These are phyloP conservation scores for Irena cyanogastra DNA, from an alignment of 2,113 vertebrate species.

Conservation along the genomic window DNA sequence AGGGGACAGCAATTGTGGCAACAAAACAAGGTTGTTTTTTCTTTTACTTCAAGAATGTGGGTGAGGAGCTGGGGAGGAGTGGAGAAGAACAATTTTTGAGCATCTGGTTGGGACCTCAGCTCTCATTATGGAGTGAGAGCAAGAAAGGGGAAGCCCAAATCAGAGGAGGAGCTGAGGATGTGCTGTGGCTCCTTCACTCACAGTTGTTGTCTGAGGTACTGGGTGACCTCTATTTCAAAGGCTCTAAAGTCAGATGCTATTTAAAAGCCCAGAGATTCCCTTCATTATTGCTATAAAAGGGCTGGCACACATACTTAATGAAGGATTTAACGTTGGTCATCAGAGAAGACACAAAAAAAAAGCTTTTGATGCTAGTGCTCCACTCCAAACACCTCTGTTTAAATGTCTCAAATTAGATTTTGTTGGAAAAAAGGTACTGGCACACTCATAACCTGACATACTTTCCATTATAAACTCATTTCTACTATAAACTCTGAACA, in stretches of 20 bases:
- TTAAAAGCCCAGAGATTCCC: background rate
- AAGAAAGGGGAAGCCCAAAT: background rate
- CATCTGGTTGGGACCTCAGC: background rate
- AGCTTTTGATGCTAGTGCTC: background rate
- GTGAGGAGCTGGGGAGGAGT: rapidly evolving
- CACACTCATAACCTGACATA: background rate
- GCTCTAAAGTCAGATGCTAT: background rate
- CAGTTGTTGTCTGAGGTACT: background rate
- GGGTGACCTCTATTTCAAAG: background rate
- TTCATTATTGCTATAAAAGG: conserved; percentile 38
- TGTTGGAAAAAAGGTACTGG: conserved; percentile 14
- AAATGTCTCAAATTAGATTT: conserved; percentile 42
- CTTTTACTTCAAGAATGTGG: background rate
- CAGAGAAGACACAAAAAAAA: background rate
- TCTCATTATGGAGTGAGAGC: background rate
- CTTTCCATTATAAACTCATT: conserved; percentile 50
- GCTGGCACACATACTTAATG: background rate
- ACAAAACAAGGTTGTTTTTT: background rate
- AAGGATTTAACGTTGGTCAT: background rate
- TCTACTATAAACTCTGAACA: conserved; percentile 21
- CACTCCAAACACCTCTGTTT: background rate
- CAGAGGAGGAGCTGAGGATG: background rate
- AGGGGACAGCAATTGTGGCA: background rate
- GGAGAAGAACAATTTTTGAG: background rate
- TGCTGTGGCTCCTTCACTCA: background rate